These are phyloP conservation scores for Corydoras sp. DNA, from an alignment of 2,113 vertebrate species.

Conservation along the genomic window DNA sequence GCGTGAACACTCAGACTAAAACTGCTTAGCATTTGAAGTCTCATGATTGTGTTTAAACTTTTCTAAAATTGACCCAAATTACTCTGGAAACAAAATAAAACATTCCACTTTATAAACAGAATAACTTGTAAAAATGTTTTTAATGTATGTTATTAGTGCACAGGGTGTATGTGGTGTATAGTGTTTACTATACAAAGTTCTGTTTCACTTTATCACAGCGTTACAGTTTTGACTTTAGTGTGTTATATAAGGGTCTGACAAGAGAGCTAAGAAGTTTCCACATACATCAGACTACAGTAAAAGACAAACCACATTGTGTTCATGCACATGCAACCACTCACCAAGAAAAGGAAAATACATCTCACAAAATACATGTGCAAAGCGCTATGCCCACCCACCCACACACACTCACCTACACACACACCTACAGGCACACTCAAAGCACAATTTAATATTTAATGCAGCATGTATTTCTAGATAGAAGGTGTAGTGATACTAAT, in stretches of 20 bases:
- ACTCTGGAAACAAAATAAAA: background rate
- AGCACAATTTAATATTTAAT: background rate
- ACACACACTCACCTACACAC: background rate
- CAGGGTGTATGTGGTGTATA: too few relatives aligned
- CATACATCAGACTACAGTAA: background rate
- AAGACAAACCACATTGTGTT: background rate
- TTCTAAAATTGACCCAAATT: background rate
- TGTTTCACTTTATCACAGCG: too few relatives aligned
- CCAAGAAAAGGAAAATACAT: slow-evolving; percentile 29
- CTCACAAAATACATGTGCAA: background rate
- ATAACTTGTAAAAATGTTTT: too few relatives aligned
- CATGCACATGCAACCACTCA: background rate
- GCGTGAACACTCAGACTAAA: too few relatives aligned
- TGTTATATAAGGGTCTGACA: background rate
- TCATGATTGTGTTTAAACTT: too few relatives aligned
- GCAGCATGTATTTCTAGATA: too few relatives aligned
- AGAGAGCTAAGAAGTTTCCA: slow-evolving; percentile 28
- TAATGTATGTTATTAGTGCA: too few relatives aligned
- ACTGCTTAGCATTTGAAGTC: too few relatives aligned
- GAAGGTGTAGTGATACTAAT: too few relatives aligned
- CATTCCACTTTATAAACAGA: background rate
- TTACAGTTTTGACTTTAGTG: too few relatives aligned
- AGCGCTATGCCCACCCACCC: background rate
- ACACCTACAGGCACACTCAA: background rate
- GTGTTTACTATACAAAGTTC: too few relatives aligned